Evolutionary conservation across 2,113 vertebrate species (phyloP).

Genomic region (Empidonax traillii): DNA sequence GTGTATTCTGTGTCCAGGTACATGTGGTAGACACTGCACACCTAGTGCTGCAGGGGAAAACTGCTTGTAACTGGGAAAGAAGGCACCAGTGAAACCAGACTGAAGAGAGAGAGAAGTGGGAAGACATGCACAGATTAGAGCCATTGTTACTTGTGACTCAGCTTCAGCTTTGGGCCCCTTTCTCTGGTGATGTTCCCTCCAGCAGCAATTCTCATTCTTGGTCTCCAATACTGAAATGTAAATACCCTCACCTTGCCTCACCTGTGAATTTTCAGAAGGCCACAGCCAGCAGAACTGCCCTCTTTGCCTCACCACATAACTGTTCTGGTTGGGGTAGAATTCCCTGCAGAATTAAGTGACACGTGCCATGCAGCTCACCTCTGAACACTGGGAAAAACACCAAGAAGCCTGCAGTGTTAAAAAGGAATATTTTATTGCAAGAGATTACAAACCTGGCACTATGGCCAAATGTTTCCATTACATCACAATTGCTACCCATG

Average conservation of each 20-base stretch:
- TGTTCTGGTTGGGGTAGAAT: too few relatives aligned
- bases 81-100: background rate
- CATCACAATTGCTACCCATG: slow-evolving; percentile 48
- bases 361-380: accelerated
- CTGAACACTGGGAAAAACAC: background rate
- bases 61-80: background rate
- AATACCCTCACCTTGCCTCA: background rate
- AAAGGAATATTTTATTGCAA: slow-evolving; percentile 66
- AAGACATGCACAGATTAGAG: accelerated
- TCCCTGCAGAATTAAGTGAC: accelerated
- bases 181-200: background rate
- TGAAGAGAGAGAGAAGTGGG: accelerated
- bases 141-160: background rate
- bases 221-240: background rate
- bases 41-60: background rate
- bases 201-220: background rate
- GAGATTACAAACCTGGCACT: slow-evolving; percentile 57
- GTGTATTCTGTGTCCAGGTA: background rate
- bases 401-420: slow-evolving; percentile 29
- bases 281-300: background rate
- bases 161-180: background rate
- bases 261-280: background rate
- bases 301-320: background rate
- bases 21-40: accelerated
- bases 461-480: slow-evolving; percentile 34